These are phyloP conservation scores for Stomatorhinus walkeri DNA, from an alignment of 2,797 vertebrate species.

Conservation along the genomic window DNA sequence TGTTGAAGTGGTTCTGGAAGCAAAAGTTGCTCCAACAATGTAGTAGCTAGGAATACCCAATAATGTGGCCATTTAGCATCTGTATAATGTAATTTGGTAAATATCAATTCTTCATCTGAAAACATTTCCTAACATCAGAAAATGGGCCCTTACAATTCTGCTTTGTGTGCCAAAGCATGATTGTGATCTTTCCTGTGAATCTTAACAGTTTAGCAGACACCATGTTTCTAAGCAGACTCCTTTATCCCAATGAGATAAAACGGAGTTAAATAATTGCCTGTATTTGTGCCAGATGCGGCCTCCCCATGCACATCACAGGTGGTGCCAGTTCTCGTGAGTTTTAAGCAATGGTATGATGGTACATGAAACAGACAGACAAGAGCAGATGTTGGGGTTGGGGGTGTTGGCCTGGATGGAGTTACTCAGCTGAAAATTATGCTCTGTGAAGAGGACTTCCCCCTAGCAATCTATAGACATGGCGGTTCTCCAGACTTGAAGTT, in stretches of 20 bases:
- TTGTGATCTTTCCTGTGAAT: not conserved
- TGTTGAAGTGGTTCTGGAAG: not conserved
- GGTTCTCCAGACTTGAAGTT: not conserved
- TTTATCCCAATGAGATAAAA: not conserved
- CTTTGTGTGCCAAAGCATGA: not conserved
- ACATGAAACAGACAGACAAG: not conserved
- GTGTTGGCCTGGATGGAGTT: not conserved
- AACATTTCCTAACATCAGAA: not conserved
- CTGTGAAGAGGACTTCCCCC: not conserved
- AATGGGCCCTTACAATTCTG: not conserved
- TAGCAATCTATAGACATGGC: not conserved
- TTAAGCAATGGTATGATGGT: not conserved
- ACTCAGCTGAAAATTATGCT: constrained; percentile 4
- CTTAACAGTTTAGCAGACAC: not conserved
- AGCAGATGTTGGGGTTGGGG: not conserved
- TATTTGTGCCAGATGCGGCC: not conserved
- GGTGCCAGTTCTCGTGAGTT: not conserved
- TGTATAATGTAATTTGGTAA: not conserved
- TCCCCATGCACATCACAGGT: not conserved
- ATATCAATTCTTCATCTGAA: not conserved
- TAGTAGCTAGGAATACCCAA: not conserved
- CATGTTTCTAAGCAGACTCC: not conserved
- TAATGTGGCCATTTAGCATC: not conserved
- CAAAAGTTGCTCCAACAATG: not conserved
- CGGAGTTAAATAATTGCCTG: not conserved